Evolutionary conservation across 2,113 vertebrate species (phyloP).

Genomic region (Psettodes erumei): DNA sequence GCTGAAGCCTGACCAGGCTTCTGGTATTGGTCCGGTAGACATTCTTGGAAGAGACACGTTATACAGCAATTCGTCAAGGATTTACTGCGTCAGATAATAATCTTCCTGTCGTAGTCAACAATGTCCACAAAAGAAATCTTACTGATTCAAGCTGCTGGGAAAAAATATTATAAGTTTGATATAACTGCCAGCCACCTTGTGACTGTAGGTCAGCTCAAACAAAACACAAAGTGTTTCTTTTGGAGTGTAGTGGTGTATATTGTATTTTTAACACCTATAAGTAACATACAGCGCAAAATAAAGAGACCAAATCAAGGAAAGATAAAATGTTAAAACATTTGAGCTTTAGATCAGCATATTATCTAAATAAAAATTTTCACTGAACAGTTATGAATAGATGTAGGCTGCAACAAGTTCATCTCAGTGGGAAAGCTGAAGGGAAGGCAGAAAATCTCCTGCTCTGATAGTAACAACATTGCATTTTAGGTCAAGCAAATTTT

Average conservation of each 20-base stretch:
- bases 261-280: background rate
- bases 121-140: background rate
- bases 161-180: slow-evolving; percentile 5
- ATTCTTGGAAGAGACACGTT: slow-evolving; percentile 43
- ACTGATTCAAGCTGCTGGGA: background rate
- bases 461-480: background rate
- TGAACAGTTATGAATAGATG: background rate
- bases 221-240: background rate
- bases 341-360: too few relatives aligned
- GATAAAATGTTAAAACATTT: background rate
- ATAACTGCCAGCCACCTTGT: slow-evolving; percentile 5
- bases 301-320: too few relatives aligned
- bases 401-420: background rate
- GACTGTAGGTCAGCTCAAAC: background rate
- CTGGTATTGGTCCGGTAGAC: slow-evolving; percentile 31
- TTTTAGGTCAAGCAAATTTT: background rate
- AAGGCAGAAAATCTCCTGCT: background rate
- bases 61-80: slow-evolving; percentile 55
- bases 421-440: background rate
- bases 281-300: background rate
- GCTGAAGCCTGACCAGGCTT: slow-evolving; percentile 23
- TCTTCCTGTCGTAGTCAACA: slow-evolving; percentile 32
- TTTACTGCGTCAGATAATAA: slow-evolving; percentile 48
- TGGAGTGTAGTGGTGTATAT: background rate
- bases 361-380: background rate